Base-by-base conservation (phyloP, 2,797 vertebrate genomes). In the Apogon talboti region DNA sequence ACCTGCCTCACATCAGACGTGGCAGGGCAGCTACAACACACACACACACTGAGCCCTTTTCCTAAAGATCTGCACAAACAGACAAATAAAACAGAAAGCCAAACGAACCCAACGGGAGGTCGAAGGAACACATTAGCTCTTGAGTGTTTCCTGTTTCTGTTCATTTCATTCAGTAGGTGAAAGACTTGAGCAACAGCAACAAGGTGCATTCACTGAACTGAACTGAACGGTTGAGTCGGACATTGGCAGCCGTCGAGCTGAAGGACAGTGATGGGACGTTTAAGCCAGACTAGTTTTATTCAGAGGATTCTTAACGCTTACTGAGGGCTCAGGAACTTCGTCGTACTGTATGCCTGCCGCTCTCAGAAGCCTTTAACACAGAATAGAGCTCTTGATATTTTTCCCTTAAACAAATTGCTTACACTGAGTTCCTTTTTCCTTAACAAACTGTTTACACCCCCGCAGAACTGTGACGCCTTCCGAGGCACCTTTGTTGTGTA, bases 291-390 rank as follows among this genome's bases (percentile, higher is more conserved):
- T 75, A 60, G 75, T 88, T 83, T 88, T 87, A 83, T 90, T 85
- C 71, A 78, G 58, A 83, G 37, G 61, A 80, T 82, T 80, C 82
- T 82, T 81, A 74, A 78, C 72, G 82, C 85, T 86, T 78, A 64
- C 84, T 81, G 92, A 91, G 91, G 92, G 92, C 92, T 94, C 90
- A 91, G 90, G 89, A 91, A 90, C 90, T 81, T 89, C 85, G 80
- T 91, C 83, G 82, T 89, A 87, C 78, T 85, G 59, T 88, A 78
- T 80, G 76, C 90, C 85, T 76, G 78, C 85, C 80, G 91, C 91
- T 90, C 90, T 88, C 69, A 7, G 87, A 89, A 91, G 87, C 86
- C 88, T 92, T 88, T 86, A 85, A 92, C 82, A 78, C 83, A 83
- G 64, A 85, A 89, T 76, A 64, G 53, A 83, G 79, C 89, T 91